Percentiles rank a stretch among this genome's conserved stretches.
phyloP scores from a whole-genome alignment of 2,113 vertebrate species.

The Heptranchias perlo region DNA sequence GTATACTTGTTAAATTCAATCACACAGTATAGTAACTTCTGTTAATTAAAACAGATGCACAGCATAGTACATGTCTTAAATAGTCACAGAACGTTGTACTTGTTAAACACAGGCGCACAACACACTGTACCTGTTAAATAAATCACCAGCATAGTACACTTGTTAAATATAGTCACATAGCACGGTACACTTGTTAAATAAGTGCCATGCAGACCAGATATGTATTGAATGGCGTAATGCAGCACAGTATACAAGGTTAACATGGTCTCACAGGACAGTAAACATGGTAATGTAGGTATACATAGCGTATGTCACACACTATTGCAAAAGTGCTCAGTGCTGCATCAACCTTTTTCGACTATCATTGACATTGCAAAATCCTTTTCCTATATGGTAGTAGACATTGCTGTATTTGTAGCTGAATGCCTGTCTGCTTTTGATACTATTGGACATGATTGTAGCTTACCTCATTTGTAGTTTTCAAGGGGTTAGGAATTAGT shows the following conservation, averaged over 20 bases:
- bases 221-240: not conserved
- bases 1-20: not conserved
- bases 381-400: not conserved
- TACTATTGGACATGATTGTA: not conserved
- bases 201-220: not conserved
- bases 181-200: not conserved
- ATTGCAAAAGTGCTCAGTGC: not conserved
- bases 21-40: not conserved
- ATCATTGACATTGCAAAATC: not conserved
- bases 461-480: not conserved
- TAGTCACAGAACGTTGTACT: not conserved
- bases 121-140: not conserved
- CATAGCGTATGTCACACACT: not conserved
- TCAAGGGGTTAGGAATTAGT: not conserved
- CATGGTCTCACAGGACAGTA: not conserved
- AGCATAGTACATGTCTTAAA: not conserved
- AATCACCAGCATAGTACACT: not conserved
- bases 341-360: not conserved
- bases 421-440: not conserved
- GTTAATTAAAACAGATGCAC: not conserved
- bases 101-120: not conserved
- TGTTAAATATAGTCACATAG: not conserved
- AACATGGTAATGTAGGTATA: too few species aligned
- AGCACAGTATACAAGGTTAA: not conserved
- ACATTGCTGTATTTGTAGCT: not conserved